phyloP scores from a whole-genome alignment of 35 echinoderm and acorn worm genomes.

The Acanthaster planci region DNA sequence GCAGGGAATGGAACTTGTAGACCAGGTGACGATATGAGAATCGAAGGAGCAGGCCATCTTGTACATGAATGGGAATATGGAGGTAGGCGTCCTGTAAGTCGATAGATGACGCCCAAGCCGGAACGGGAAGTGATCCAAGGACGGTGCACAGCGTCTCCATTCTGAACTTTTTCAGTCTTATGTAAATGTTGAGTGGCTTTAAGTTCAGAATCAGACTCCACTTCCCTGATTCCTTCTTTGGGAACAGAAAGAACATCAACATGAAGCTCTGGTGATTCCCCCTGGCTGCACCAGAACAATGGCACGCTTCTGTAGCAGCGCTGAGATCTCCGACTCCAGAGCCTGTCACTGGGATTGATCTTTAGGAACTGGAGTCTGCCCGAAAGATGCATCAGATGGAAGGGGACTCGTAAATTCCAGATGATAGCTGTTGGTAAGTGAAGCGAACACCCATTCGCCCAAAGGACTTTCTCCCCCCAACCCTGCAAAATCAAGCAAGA shows the following conservation, averaged over 20 bases:
- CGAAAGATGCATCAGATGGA: neutral
- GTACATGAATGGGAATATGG: neutral
- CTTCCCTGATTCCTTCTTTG: neutral
- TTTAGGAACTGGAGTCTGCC: neutral
- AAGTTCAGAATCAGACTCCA: slow-evolving; percentile 34
- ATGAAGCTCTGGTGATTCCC: neutral
- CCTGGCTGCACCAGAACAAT: neutral
- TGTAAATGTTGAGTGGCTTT: slow-evolving; percentile 53
- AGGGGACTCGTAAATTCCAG: neutral
- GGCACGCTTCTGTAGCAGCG: neutral
- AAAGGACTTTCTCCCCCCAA: neutral
- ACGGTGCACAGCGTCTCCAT: slow-evolving; percentile 55
- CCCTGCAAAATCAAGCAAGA: neutral
- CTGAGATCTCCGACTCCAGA: neutral
- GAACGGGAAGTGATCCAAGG: neutral
- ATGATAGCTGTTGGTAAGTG: neutral
- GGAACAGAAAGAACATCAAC: slow-evolving; percentile 20
- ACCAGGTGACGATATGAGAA: neutral
- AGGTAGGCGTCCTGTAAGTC: slow-evolving; percentile 61
- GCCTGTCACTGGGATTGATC: neutral
- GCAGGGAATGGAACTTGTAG: too few relatives aligned
- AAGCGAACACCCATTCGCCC: neutral
- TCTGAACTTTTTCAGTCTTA: slow-evolving; percentile 29
- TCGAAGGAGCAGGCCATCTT: slow-evolving; percentile 33
- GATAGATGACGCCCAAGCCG: slow-evolving; percentile 40